phyloP scores from a whole-genome alignment of 2,888 invertebrate genomes.

The Calliphora vomitoria region DNA sequence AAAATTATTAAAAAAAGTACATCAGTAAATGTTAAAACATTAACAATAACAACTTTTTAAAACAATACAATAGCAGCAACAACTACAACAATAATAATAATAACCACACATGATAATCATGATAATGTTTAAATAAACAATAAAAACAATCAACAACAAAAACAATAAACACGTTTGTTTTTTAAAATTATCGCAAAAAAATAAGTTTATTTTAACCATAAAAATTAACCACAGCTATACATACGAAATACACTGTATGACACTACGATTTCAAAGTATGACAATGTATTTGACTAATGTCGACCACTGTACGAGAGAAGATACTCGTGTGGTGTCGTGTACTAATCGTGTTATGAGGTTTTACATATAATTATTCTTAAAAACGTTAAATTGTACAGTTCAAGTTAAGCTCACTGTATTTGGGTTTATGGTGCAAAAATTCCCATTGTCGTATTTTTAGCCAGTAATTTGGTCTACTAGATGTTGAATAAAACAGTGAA shows the following conservation, averaged over 20 bases:
- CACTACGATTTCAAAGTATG: background rate
- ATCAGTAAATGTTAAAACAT: constrained; percentile 51
- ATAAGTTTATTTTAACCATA: constrained; percentile 2
- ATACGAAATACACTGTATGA: background rate
- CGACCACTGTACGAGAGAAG: background rate
- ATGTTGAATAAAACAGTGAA: no score
- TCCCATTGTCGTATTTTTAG: no score
- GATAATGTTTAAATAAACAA: constrained; percentile 43
- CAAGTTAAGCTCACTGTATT: no score
- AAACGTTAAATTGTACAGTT: no score
- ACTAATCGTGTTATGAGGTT: no score
- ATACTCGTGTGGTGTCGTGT: no score
- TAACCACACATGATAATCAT: constrained; percentile 46
- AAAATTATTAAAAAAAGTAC: background rate
- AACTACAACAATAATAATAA: background rate
- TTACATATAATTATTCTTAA: no score
- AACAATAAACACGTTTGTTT: constrained; percentile 45
- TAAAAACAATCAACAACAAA: constrained; percentile 18
- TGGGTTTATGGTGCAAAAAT: no score
- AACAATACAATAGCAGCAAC: background rate
- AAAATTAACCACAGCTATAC: constrained; percentile 14
- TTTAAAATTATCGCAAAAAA: background rate
- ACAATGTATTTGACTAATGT: background rate
- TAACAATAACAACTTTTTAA: constrained; percentile 24
- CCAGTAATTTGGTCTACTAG: no score